A percentile compares a stretch with the other conserved stretches of the same genome.
phyloP scores from a whole-genome alignment of 2,113 vertebrate species.

The Serilophus lunatus region DNA sequence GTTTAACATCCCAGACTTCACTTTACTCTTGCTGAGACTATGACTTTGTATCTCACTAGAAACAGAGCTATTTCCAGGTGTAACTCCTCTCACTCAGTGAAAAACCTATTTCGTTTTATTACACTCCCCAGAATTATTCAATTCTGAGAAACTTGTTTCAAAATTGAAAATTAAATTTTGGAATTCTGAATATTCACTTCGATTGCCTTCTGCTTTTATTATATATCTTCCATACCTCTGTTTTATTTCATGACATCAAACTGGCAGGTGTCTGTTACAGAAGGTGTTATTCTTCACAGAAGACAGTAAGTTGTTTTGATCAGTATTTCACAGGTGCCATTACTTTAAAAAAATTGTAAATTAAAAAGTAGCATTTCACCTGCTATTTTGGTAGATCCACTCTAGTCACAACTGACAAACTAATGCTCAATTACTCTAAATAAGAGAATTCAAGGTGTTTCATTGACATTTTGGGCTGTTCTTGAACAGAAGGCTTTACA shows the following conservation, averaged over 20 bases:
- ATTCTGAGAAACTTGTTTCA: background rate
- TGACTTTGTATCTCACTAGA: background rate
- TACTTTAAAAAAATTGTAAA: background rate
- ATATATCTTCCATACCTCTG: background rate
- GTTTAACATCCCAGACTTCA: background rate
- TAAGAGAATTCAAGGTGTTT: background rate
- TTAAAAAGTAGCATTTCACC: background rate
- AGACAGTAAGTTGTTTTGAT: constrained; percentile 6
- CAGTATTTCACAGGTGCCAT: background rate
- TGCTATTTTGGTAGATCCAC: background rate
- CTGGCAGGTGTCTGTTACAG: background rate
- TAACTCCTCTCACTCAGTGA: background rate
- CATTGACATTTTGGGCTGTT: background rate
- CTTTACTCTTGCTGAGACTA: background rate
- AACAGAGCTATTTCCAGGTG: background rate
- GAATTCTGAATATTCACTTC: background rate
- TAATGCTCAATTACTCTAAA: background rate
- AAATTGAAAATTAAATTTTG: background rate
- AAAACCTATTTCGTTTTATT: background rate
- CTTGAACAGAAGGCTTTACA: background rate
- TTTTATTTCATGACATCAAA: background rate
- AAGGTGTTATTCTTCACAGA: background rate
- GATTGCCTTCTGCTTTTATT: background rate
- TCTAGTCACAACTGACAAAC: background rate
- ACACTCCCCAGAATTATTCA: background rate